phyloP scores from a whole-genome alignment of 1,140 invertebrate species.

The Bombyx mandarina region DNA sequence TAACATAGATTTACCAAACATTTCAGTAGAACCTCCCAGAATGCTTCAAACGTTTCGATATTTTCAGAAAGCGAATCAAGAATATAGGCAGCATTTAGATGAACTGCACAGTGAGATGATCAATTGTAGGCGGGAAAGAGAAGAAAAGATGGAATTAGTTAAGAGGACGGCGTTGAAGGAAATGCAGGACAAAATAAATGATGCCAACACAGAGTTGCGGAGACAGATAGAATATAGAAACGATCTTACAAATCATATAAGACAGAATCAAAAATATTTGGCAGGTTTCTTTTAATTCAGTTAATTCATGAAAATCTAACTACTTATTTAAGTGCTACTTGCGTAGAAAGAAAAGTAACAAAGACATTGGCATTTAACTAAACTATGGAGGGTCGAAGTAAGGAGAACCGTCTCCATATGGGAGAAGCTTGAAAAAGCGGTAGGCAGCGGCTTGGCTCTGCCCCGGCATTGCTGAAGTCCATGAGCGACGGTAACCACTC shows the following conservation, averaged over 20 bases:
- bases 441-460: too few species aligned
- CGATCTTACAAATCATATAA: conserved; percentile 33
- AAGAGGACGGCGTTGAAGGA: conserved; percentile 34
- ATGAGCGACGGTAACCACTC: too few species aligned
- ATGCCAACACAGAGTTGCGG: conserved; percentile 38
- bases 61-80: conserved; percentile 33
- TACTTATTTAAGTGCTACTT: too few species aligned
- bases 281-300: conserved; percentile 16
- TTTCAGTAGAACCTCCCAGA: too few species aligned
- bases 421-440: too few species aligned
- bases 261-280: conserved; percentile 37
- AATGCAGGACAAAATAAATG: conserved; percentile 32
- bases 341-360: too few species aligned
- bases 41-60: background rate
- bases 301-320: too few species aligned
- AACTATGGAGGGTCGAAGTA: too few species aligned
- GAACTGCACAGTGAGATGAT: conserved; percentile 24
- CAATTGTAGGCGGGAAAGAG: conserved; percentile 24
- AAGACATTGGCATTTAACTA: too few species aligned
- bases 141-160: conserved; percentile 33
- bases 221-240: conserved; percentile 43
- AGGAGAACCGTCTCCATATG: too few species aligned
- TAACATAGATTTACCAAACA: too few species aligned
- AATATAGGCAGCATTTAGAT: conserved; percentile 39
- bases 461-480: too few species aligned